Base-by-base conservation (phyloP, 1,140 invertebrate genomes). In the Philopotamus ludificatus region DNA sequence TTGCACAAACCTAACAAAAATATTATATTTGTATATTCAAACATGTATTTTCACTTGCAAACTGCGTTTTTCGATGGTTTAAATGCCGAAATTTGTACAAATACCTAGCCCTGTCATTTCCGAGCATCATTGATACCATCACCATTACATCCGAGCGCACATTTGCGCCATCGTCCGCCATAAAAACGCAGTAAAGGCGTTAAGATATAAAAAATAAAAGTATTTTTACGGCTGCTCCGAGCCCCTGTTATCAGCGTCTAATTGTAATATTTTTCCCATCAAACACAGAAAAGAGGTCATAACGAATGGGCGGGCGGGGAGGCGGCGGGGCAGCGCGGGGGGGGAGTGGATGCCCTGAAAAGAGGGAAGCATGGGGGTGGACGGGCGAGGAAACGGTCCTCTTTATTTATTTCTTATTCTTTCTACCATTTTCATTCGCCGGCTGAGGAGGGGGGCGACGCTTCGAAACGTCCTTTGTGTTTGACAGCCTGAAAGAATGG, bases 211-310 rank as follows among this genome's bases (percentile, higher is more conserved):
- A n/a, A n/a, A n/a, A n/a, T n/a, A n/a, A n/a, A n/a, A n/a, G n/a
- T n/a, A n/a, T n/a, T n/a, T n/a, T n/a, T n/a, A n/a, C n/a, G n/a
- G n/a, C n/a, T n/a, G n/a, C n/a, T n/a, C 4, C 12, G 28, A 57
- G 53, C 21, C 42, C 9, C 42, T 18, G 57, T 60, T 60, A 60
- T 60, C 57, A 39, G 16, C 57, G 41, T 55, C 63, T 65, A 65
- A 65, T 65, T 65, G 63, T 65, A 65, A 65, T 65, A 65, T 65
- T 65, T 65, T 65, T 65, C 63, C 53, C 63, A 65, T 65, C 63
- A 65, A 58, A 58, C 63, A 58, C 53, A 65, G 63, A 65, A 65
- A 60, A 58, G 63, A 65, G 63, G 63, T 65, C 63, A 57, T 65
- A 65, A 58, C 63, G 49, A 50, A 53, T 47, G 44, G 44, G 50